Base-by-base conservation (phyloP, 1,140 invertebrate species). In the Helicoverpa zea region DNA sequence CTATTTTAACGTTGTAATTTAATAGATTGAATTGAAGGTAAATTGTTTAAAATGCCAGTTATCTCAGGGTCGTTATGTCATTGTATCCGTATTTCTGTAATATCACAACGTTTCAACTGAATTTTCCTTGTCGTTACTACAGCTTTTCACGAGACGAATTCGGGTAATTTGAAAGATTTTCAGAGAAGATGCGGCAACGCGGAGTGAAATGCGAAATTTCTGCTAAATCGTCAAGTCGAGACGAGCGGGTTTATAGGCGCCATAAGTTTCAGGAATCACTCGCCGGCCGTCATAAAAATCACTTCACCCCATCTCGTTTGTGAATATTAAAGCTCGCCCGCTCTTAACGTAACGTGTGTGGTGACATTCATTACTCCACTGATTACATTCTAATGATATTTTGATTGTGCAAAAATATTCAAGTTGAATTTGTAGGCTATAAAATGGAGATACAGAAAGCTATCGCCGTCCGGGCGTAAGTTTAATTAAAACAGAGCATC, bases 141-240 rank as follows among this genome's bases (percentile, higher is more conserved):
- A 81, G 88, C 87, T 86, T 87, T 75, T 75, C 73, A 51, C 79
- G 88, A 88, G 88, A 92, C 89, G 90, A 90, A 92, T 91, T 87
- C 83, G 81, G 79, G 88, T 90, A 92, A 94, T 93, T 93, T 92
- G 86, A 91, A 90, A 93, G 91, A 89, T 86, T 88, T 88, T 85
- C 84, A 58, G 73, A 86, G 84, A 81, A 87, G 86, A 83, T 78
- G 84, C 81, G 82, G 81, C 80, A 52, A 80, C 58, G 81, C 83
- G 83, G 81, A 87, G 76, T 83, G 89, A 80, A 78, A 84, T 83
- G 84, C 81, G 85, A 85, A 89, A 89, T 91, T 94, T 77, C 93
- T 90, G 88, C 91, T 91, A 92, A 94, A 92, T 90, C 89, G 89
- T 91, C 90, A 91, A 90, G 88, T 90, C 88, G 85, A 90, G 87